A percentile compares a stretch with the other conserved stretches of the same genome.
phyloP scores from a whole-genome alignment of 2,113 vertebrate species.

The Myanophis thanlyinensis region DNA sequence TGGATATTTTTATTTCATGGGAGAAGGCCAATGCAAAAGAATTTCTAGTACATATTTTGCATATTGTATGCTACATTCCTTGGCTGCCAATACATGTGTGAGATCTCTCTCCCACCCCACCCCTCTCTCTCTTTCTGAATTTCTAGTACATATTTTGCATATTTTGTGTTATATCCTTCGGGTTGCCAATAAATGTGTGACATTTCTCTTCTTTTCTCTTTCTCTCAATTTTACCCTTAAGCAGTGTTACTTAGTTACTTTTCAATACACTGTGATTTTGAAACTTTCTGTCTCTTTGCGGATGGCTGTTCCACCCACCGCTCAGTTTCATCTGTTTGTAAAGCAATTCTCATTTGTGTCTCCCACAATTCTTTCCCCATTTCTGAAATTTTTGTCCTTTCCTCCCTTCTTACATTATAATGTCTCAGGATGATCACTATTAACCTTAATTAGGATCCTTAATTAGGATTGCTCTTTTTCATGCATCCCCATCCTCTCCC shows the following conservation, averaged over 20 bases:
- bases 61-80: neutral
- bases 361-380: neutral
- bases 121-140: neutral
- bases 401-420: slow-evolving; percentile 6
- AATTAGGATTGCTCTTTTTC: neutral
- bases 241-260: neutral
- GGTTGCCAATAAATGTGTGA: neutral
- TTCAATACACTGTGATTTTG: neutral
- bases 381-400: neutral
- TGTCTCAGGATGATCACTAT: neutral
- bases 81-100: neutral
- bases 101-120: neutral
- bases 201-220: neutral
- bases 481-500: neutral
- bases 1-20: neutral
- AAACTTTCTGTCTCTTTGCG: neutral
- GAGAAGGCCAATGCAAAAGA: neutral
- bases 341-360: neutral
- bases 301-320: neutral
- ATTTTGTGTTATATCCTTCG: neutral
- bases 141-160: neutral
- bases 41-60: neutral
- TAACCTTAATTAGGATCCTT: neutral
- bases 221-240: neutral
- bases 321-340: neutral